Percentiles rank a stretch among this genome's conserved stretches.
These are phyloP conservation scores for Excalfactoria chinensis DNA, from an alignment of 2,113 vertebrate species.

Conservation along the genomic window DNA sequence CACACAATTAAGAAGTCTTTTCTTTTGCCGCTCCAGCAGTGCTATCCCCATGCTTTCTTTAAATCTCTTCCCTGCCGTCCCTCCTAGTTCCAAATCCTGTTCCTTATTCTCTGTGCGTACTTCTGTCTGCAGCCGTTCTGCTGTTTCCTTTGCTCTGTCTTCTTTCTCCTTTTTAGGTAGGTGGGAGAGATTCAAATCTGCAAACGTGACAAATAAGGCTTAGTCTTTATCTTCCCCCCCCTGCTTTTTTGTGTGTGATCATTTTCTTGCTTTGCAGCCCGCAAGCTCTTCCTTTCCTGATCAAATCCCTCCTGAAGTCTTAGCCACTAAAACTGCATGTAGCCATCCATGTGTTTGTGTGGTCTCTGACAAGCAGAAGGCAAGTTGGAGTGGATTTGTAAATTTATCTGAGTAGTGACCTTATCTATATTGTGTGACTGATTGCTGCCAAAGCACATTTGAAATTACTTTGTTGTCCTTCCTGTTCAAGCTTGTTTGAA, in stretches of 20 bases:
- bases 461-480: background rate
- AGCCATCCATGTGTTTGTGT: background rate
- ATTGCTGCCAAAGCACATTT: conserved; percentile 1
- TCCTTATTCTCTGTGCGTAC: conserved; percentile 13
- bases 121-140: conserved; percentile 10
- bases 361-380: conserved; percentile 28
- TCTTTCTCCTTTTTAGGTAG: background rate
- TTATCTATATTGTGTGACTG: conserved; percentile 1
- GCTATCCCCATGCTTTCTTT: conserved; percentile 1
- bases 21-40: background rate
- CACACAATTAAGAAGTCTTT: background rate
- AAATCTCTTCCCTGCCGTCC: conserved; percentile 8
- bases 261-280: conserved; percentile 10
- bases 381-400: conserved; percentile 35
- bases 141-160: conserved; percentile 19
- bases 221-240: background rate
- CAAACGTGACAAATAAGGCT: background rate
- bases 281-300: conserved; percentile 32
- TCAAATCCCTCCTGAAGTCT: conserved; percentile 37
- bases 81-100: background rate
- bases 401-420: conserved; percentile 13
- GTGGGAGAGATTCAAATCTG: conserved; percentile 2
- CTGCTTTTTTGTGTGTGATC: background rate
- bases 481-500: conserved; percentile 7
- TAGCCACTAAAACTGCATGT: conserved; percentile 20